These are phyloP conservation scores for Dufourea novaeangliae DNA, from an alignment of 1,140 invertebrate genomes.

Conservation along the genomic window DNA sequence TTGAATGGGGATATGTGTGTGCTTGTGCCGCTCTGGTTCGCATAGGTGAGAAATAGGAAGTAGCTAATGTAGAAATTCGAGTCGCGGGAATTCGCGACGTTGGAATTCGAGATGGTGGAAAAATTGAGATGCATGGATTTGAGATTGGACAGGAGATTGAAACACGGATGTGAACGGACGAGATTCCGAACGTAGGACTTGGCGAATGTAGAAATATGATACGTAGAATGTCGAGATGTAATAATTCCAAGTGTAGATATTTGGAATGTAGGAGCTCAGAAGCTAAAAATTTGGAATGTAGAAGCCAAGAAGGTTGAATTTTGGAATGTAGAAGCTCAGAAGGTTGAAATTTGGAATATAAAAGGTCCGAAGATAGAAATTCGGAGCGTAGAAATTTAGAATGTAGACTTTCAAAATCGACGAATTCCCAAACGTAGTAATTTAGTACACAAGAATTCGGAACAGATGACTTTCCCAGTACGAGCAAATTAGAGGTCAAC, in stretches of 20 bases:
- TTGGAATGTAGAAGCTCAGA: neutral
- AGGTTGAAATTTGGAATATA: neutral
- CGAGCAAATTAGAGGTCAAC: no score
- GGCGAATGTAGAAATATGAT: no score
- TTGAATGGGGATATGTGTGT: conserved; percentile 1
- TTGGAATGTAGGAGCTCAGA: neutral
- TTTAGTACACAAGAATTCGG: neutral
- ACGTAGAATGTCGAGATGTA: neutral
- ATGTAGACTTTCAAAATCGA: no score
- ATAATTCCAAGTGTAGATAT: neutral
- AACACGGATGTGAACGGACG: no score
- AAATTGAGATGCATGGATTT: no score
- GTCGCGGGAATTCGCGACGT: neutral
- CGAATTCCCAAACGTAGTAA: neutral
- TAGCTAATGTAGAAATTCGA: neutral
- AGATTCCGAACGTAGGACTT: no score
- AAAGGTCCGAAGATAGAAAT: no score
- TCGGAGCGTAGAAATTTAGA: no score
- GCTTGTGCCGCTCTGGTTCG: neutral
- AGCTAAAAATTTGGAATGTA: neutral
- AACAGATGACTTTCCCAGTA: no score
- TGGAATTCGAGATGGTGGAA: neutral
- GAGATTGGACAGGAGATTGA: no score
- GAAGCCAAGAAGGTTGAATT: neutral
- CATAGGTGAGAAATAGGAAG: neutral